Base-by-base conservation (phyloP, 2,113 vertebrate genomes). In the Dascyllus trimaculatus region DNA sequence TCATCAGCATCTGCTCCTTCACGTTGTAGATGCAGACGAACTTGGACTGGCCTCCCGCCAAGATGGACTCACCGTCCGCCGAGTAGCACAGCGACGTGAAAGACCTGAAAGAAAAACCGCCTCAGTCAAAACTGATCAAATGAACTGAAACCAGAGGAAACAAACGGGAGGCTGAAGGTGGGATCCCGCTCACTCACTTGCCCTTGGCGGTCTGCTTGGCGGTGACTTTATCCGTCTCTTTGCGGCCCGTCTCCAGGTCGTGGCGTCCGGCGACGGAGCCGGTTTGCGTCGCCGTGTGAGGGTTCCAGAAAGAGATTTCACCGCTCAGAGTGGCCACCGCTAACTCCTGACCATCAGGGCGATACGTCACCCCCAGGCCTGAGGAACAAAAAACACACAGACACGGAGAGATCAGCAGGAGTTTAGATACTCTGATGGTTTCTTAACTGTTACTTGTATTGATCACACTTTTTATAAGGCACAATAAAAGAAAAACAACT, bases 11-110 rank as follows among this genome's bases (percentile, higher is more conserved):
- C 92, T 98, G 97, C 85, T 99, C 97, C 29, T 89, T 93, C 62
- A 97, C 54, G 0, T 97, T 96, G 90, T 99, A 99, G 83, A 99
- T 97, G 90, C 98, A 99, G 78, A 99, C 97, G 24, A 96, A 98
- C 85, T 95, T 97, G 78, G 98, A 99, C 87, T 96, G 94, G 4
- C 98, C 98, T 13, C 97, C 98, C 0, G 97, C 97, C 89, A 99
- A 83, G 65, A 99, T 58, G 1, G 95, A 96, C 46, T 96, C 94
- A 4, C 98, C 98, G 5, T 99, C 97, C 1, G 98, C 98, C 0
- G 98, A 97, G 89, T 99, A 99, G 88, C 98, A 99, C 46, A 99
- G 86, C 0, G 96, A 93, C 0, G 96, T 98, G 82, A 99, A 99
- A 17, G 97, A 96, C 89, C 98, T 99, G 71, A 0, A 32, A 0